phyloP scores from a whole-genome alignment of 2,888 invertebrate genomes.

The Pseudoips prasinana region DNA sequence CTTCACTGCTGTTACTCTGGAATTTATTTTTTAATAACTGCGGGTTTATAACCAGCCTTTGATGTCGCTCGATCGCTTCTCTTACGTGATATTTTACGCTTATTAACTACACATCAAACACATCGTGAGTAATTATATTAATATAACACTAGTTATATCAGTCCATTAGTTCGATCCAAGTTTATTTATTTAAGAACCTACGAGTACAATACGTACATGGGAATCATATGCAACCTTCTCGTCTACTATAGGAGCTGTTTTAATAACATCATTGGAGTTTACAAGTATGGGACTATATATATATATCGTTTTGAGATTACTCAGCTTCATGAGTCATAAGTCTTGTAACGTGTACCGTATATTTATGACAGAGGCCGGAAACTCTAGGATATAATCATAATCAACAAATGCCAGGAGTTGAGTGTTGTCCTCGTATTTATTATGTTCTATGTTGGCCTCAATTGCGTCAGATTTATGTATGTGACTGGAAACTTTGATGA shows the following conservation, averaged over 20 bases:
- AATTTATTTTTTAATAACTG: constrained; percentile 35
- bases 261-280: constrained; percentile 30
- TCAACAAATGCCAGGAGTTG: constrained; percentile 24
- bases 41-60: constrained; percentile 28
- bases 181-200: constrained; percentile 17
- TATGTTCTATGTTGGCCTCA: constrained; percentile 23
- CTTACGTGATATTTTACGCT: constrained; percentile 32
- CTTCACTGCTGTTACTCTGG: constrained; percentile 32
- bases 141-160: constrained; percentile 16
- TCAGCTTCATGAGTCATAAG: constrained; percentile 58
- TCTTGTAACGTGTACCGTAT: constrained; percentile 45
- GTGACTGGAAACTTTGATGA: constrained; percentile 18
- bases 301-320: constrained; percentile 48
- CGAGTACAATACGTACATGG: not conserved
- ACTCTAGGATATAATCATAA: constrained; percentile 37
- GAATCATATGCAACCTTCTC: not conserved
- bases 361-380: constrained; percentile 60
- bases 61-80: constrained; percentile 30
- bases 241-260: constrained; percentile 14
- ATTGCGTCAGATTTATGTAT: constrained; percentile 29
- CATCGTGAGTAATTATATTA: constrained; percentile 19
- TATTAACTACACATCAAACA: constrained; percentile 26
- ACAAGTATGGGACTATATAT: constrained; percentile 24
- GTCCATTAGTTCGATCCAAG: constrained; percentile 6
- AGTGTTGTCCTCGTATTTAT: constrained; percentile 27